Evolutionary conservation across 2,113 vertebrate species (phyloP).

Genomic region (Pholis gunnellus): DNA sequence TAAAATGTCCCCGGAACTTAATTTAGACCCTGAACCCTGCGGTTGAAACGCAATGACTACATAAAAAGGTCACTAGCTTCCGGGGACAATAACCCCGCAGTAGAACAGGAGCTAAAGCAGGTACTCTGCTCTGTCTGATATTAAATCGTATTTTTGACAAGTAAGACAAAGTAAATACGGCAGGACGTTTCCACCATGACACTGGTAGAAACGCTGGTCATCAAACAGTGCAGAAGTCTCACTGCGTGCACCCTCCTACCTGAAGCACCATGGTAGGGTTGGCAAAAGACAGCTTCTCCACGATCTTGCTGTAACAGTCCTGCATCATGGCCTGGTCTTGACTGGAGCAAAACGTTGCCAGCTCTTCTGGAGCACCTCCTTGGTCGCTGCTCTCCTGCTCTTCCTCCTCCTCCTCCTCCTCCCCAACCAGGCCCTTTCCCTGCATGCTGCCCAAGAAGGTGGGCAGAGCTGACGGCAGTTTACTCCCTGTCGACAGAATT

Average conservation of each 20-base stretch:
- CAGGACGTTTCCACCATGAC: background rate
- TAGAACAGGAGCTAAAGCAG: background rate
- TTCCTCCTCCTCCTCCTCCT: conserved; percentile 78
- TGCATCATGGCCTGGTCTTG: conserved; percentile 99
- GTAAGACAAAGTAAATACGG: background rate
- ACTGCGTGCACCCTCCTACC: conserved; percentile 79
- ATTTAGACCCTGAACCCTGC: no score
- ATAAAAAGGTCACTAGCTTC: no score
- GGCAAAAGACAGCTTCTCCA: conserved; percentile 94
- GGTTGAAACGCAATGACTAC: no score
- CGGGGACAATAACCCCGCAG: no score
- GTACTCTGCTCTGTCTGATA: background rate
- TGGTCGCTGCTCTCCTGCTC: conserved; percentile 81
- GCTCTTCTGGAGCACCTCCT: conserved; percentile 84
- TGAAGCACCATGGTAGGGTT: conserved; percentile 99
- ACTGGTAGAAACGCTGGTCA: no score
- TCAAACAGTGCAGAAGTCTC: background rate
- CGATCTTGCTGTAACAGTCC: conserved; percentile 99
- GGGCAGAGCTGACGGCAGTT: conserved; percentile 92
- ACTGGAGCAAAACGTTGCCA: conserved; percentile 89
- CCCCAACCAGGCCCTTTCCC: conserved; percentile 88
- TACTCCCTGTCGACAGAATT: conserved; percentile 85
- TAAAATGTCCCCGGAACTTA: no score
- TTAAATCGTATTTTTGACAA: background rate
- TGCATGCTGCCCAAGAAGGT: conserved; percentile 95